A percentile compares a stretch with the other conserved stretches of the same genome.
These are phyloP conservation scores for Helobdella robusta DNA, from an alignment of 2,888 invertebrate species.

Conservation along the genomic window DNA sequence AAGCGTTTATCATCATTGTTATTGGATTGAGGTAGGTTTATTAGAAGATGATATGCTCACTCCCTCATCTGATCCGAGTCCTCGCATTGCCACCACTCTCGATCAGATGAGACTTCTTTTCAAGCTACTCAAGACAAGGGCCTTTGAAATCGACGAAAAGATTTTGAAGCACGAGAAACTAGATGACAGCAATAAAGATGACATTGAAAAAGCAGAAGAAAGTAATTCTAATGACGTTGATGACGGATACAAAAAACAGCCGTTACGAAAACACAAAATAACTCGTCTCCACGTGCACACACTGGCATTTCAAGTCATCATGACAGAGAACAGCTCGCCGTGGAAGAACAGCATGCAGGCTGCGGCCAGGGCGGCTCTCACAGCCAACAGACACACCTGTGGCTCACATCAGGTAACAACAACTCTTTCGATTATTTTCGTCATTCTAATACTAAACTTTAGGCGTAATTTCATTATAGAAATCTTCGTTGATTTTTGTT, in stretches of 20 bases:
- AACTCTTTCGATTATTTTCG: too few relatives aligned
- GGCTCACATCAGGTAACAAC: conserved; percentile 56
- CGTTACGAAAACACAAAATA: conserved; percentile 53
- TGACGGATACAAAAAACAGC: background rate
- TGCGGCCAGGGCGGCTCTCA: conserved; percentile 71
- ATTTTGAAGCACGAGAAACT: too few relatives aligned
- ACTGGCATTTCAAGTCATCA: conserved; percentile 73
- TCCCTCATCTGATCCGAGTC: conserved; percentile 67
- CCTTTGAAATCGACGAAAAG: conserved; percentile 26
- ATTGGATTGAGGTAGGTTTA: too few relatives aligned
- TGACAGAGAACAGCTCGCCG: conserved; percentile 58
- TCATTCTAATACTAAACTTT: too few relatives aligned
- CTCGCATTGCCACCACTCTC: conserved; percentile 66
- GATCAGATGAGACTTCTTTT: conserved; percentile 71
- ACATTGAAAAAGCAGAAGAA: too few relatives aligned
- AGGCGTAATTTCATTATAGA: too few relatives aligned
- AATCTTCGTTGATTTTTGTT: too few relatives aligned
- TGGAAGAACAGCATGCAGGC: conserved; percentile 73
- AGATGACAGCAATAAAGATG: too few relatives aligned
- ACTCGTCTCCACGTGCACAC: conserved; percentile 75
- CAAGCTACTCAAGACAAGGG: conserved; percentile 38
- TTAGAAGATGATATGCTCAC: conserved; percentile 63
- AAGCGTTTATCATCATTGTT: too few relatives aligned
- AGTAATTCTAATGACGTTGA: too few relatives aligned
- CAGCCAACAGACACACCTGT: conserved; percentile 73